Percentiles rank a stretch among this genome's conserved stretches.
These are phyloP conservation scores for Rotaria sp. DNA, from an alignment of 2,888 invertebrate species.

Conservation along the genomic window DNA sequence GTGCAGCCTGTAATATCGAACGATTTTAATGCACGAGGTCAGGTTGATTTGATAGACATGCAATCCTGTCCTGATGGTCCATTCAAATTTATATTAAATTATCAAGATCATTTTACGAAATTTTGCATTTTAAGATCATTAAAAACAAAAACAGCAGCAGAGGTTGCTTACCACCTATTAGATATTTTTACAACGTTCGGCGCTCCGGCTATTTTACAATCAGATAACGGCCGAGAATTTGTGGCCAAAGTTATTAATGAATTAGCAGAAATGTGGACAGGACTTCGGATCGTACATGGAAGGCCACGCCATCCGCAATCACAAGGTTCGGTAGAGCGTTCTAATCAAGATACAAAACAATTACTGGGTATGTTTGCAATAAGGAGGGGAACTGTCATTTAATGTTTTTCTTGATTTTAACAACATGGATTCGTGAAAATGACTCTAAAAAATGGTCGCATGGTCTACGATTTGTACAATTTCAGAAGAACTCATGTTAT, in stretches of 20 bases:
- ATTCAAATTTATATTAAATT: constrained; percentile 43
- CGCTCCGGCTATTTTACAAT: constrained; percentile 34
- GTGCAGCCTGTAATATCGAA: constrained; percentile 5
- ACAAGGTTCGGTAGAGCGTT: constrained; percentile 31
- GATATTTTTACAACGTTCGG: constrained; percentile 40
- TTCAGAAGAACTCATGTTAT: neutral
- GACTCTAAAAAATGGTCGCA: neutral
- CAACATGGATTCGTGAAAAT: neutral
- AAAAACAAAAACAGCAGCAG: constrained; percentile 42
- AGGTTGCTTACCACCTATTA: constrained; percentile 38
- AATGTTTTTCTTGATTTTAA: neutral
- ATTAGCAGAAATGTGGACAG: constrained; percentile 11
- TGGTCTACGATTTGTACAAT: neutral
- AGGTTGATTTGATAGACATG: constrained; percentile 44
- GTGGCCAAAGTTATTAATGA: constrained; percentile 18
- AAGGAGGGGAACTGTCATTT: too few species aligned
- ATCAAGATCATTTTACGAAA: constrained; percentile 43
- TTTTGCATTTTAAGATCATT: constrained; percentile 42
- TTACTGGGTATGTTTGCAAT: neutral
- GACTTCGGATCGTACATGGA: constrained; percentile 28
- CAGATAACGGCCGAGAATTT: constrained; percentile 34
- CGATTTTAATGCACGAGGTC: constrained; percentile 36
- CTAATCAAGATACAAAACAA: constrained; percentile 24
- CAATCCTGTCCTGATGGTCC: constrained; percentile 43
- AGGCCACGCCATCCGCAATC: constrained; percentile 31